These are phyloP conservation scores for Typhlomys cinereus DNA, from an alignment of 2,113 vertebrate genomes.

Conservation along the genomic window DNA sequence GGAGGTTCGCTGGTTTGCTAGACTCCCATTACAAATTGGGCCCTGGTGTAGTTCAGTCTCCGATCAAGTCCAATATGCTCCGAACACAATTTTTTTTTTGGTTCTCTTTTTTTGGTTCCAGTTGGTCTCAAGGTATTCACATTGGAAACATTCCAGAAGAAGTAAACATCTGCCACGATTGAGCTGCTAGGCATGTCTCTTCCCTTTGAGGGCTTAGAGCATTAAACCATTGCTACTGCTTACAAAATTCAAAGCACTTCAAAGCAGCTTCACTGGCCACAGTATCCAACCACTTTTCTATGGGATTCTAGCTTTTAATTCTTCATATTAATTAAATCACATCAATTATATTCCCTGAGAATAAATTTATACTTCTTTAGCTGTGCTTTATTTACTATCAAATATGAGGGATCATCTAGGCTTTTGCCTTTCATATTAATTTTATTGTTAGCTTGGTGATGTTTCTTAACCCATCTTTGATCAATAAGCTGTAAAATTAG, in stretches of 20 bases:
- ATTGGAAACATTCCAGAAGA: not conserved
- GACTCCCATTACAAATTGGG: too few species aligned
- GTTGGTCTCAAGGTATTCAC: not conserved
- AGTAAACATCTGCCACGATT: not conserved
- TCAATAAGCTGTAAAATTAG: not conserved
- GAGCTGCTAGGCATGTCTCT: not conserved
- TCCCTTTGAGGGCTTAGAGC: not conserved
- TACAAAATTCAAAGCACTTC: conserved; percentile 9
- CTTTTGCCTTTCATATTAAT: not conserved
- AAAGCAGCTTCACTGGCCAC: not conserved
- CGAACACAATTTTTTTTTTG: not conserved
- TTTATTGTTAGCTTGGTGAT: conserved; percentile 15
- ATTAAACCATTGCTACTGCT: not conserved
- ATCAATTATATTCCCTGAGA: not conserved
- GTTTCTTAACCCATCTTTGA: not conserved
- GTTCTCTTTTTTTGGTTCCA: not conserved
- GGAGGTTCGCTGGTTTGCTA: rapidly evolving
- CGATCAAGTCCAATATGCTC: not conserved
- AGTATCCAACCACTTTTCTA: not conserved
- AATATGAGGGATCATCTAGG: not conserved
- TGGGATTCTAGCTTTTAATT: not conserved
- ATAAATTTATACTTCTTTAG: not conserved
- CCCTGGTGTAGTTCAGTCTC: too few species aligned
- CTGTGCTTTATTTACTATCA: conserved; percentile 16
- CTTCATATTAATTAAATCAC: conserved; percentile 13